phyloP scores from a whole-genome alignment of 1,140 invertebrate genomes.

The Sweltsa coloradensis region DNA sequence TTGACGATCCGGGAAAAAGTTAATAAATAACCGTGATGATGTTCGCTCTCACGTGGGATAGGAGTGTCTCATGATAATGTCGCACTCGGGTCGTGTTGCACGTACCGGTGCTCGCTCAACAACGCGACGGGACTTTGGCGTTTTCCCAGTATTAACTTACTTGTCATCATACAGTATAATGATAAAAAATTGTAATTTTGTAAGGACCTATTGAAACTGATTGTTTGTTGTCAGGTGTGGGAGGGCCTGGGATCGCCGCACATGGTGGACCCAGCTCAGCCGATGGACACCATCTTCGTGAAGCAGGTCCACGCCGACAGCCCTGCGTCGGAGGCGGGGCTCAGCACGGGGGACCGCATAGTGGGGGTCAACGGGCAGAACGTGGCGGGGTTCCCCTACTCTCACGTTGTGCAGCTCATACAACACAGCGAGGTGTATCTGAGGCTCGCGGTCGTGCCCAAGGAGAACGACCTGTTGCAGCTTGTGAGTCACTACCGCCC shows the following conservation, averaged over 20 bases:
- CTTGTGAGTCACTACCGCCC: conserved; percentile 55
- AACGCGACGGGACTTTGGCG: too few relatives aligned
- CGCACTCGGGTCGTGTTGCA: too few relatives aligned
- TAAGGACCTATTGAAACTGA: too few relatives aligned
- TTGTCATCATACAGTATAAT: too few relatives aligned
- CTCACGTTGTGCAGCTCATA: conserved; percentile 77
- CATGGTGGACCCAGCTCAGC: conserved; percentile 39
- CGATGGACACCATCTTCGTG: conserved; percentile 95
- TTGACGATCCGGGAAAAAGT: too few relatives aligned
- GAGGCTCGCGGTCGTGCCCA: conserved; percentile 77
- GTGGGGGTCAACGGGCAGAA: conserved; percentile 80
- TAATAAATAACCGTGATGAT: too few relatives aligned
- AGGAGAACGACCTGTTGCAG: conserved; percentile 87
- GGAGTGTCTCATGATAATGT: too few relatives aligned
- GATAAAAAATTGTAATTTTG: too few relatives aligned
- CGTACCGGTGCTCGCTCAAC: too few relatives aligned
- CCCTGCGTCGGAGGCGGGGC: conserved; percentile 69
- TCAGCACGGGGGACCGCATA: conserved; percentile 76
- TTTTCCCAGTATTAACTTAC: too few relatives aligned
- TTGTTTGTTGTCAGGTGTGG: too few relatives aligned
- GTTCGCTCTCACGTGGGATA: too few relatives aligned
- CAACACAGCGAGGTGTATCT: conserved; percentile 65
- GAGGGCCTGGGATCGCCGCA: conserved; percentile 10
- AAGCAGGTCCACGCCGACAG: conserved; percentile 73
- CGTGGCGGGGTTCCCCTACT: conserved; percentile 64